These are phyloP conservation scores for Parauchenoglanis punctatus DNA, from an alignment of 2,797 vertebrate genomes.

Conservation along the genomic window DNA sequence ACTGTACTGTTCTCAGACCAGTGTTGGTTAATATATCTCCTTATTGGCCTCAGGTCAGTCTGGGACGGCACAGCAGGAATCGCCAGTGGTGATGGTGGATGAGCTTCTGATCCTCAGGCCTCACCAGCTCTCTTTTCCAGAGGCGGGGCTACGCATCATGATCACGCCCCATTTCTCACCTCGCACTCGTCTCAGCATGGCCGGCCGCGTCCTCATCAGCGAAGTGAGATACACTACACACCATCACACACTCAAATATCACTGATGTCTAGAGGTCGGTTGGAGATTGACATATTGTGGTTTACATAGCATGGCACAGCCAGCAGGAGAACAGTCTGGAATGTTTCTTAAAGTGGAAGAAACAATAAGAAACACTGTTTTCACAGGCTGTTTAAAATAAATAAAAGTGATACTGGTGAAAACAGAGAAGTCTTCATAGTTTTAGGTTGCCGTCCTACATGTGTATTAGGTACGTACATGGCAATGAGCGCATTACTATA, in stretches of 20 bases:
- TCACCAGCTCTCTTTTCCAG: constrained; percentile 80
- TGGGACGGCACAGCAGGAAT: constrained; percentile 64
- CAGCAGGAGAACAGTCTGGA: neutral
- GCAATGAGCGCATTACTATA: neutral
- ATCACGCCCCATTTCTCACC: constrained; percentile 82
- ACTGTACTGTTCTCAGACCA: neutral
- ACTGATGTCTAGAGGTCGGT: constrained; percentile 10
- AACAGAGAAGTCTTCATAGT: neutral
- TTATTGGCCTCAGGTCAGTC: constrained; percentile 21
- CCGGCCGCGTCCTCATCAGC: constrained; percentile 80
- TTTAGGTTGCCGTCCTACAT: neutral
- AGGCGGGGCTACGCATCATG: constrained; percentile 80
- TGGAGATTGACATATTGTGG: neutral
- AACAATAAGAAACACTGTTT: neutral
- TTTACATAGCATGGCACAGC: neutral
- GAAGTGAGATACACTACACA: constrained; percentile 67
- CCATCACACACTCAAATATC: neutral
- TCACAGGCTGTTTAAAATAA: neutral
- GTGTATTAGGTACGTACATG: neutral
- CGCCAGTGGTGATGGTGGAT: constrained; percentile 79
- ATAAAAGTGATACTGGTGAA: constrained; percentile 7
- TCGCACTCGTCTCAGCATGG: constrained; percentile 80
- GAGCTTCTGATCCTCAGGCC: constrained; percentile 78
- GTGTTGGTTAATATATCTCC: neutral
- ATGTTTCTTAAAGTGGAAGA: neutral